Base-by-base conservation (phyloP, 2,113 vertebrate genomes). In the Uropsilus gracilis region DNA sequence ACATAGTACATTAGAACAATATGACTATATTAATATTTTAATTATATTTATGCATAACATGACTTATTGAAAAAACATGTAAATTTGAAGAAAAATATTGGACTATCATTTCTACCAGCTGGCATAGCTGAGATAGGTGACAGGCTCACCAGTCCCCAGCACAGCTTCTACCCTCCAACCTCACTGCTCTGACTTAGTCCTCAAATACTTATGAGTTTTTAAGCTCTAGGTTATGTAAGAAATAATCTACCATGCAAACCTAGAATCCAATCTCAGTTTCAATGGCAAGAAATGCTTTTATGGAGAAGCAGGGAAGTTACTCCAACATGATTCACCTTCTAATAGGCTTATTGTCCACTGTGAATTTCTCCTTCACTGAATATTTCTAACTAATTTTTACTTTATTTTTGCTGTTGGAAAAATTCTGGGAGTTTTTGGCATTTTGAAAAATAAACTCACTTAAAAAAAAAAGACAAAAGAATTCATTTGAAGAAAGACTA, bases 401-500 rank as follows among this genome's bases (percentile, higher is more conserved):
- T 42, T 24, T 10, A 46, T 16, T 61, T 80, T 75, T 73, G 20
- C n/a, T 84, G 24, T 72, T 86, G 39, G 42, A 90, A 96, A 96
- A 89, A 72, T 68, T 28, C 46, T 39, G 50, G 4, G 42, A 64
- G 11, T 77, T 61, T 71, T 37, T 8, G 37, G 84, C 50, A 53
- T 68, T 17, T 48, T 69, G 13, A 84, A 44, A 64, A 90, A 46
- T 22, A 61, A 87, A 81, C 66, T 84, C 48, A 84, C 26, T 84
- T 5, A 61, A 69, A 46, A 83, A 78, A 93, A 46, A 37, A 22
- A 22, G 14, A 37, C 34, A 34, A 14, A 5, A 82, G 39, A 88
- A 53, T 66, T n/a, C 37, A 32, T 1, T 32, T 73, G 37, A 13
- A 55, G 37, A 85, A 78, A 86, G 7, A 85, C 17, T 1, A 81